Base-by-base conservation (phyloP, 2,113 vertebrate genomes). In the Pygathrix nemaeus region DNA sequence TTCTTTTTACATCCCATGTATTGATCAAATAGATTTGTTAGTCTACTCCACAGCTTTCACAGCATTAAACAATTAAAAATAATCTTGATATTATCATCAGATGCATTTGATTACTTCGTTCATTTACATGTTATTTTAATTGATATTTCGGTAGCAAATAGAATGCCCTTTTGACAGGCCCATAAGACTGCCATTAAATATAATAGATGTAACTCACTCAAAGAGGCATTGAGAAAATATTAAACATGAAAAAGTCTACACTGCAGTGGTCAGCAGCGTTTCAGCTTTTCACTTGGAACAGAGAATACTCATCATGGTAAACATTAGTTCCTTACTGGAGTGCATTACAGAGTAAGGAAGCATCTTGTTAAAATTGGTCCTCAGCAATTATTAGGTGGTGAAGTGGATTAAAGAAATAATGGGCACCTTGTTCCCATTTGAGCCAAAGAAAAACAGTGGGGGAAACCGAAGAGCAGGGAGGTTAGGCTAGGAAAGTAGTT, bases 11-110 rank as follows among this genome's bases (percentile, higher is more conserved):
- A 98, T 98, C 96, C 98, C 98, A 97, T 98, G 96, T 98, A 99
- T 98, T 98, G 98, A 99, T 99, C 98, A 99, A 98, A 99, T 98
- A 98, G 98, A 98, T 98, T 98, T 98, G 97, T 97, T 98, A 98
- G 97, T 96, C 95, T 98, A 98, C 93, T 98, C 97, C 96, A 94
- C 97, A 97, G 92, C 92, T 98, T 98, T 98, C 96, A 96, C 13
- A 73, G 85, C 61, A 83, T 90, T 70, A 76, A 96, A 93, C 90
- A 73, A 68, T 55, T 80, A 68, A 81, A 68, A 88, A 97, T 78
- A 97, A 97, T 96, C 96, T 98, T 97, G 94, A 92, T 98, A 97
- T 96, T 98, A 97, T 98, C 97, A 98, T 97, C 98, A 98, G 94
- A 94, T 98, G 97, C 94, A 97, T 98, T 98, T 98, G 97, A 98